These are phyloP conservation scores for Crambe crambe DNA, from an alignment of 37 sponge, comb jelly and placozoan genomes.

Conservation along the genomic window DNA sequence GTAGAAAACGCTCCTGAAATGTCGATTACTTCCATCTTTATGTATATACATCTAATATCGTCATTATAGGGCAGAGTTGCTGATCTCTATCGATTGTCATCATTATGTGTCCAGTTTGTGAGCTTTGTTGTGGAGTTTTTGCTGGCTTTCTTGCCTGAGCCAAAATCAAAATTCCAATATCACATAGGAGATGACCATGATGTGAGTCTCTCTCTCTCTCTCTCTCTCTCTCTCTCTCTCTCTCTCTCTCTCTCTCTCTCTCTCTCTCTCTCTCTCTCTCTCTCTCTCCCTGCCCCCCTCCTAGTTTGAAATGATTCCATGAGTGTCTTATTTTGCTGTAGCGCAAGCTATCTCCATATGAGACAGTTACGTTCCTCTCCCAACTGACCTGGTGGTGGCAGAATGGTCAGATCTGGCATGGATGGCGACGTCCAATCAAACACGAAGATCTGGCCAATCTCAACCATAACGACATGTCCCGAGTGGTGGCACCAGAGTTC, in stretches of 20 bases:
- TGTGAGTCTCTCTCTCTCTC: no score
- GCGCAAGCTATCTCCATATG: constrained; percentile 42
- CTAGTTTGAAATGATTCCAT: background rate
- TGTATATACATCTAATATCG: no score
- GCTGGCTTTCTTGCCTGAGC: constrained; percentile 65
- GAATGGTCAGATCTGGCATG: constrained; percentile 64
- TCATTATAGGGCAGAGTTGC: constrained; percentile 32
- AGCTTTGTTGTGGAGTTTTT: constrained; percentile 61
- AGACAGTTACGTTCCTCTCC: constrained; percentile 57
- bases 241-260: background rate
- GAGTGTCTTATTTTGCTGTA: background rate
- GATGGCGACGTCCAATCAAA: constrained; percentile 65
- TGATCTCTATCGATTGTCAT: constrained; percentile 51
- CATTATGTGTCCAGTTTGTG: constrained; percentile 37
- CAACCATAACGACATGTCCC: constrained; percentile 57
- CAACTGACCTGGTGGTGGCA: constrained; percentile 79
- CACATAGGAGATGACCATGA: background rate
- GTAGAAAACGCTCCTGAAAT: no score
- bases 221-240: no score
- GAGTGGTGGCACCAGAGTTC: constrained; percentile 53
- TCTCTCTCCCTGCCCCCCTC: constrained; percentile 1
- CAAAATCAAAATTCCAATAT: background rate
- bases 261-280: background rate
- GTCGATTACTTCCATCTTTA: no score
- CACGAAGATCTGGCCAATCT: constrained; percentile 72